A percentile compares a stretch with the other conserved stretches of the same genome.
These are phyloP conservation scores for Leptinotarsa undecemlineata DNA, from an alignment of 1,140 invertebrate genomes.

Conservation along the genomic window DNA sequence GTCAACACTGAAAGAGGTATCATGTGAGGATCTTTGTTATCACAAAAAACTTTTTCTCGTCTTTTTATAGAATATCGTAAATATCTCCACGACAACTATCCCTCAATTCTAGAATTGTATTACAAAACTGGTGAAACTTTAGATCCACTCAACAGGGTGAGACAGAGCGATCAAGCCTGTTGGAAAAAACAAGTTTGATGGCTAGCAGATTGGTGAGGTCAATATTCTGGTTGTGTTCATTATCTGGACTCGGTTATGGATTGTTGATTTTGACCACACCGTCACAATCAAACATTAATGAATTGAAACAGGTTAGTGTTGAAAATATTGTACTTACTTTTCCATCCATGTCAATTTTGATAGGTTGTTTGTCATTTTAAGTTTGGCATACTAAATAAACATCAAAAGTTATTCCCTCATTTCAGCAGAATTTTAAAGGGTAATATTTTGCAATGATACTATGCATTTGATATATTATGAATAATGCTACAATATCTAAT, in stretches of 20 bases:
- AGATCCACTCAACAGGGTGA: conserved; percentile 55
- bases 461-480: too few relatives aligned
- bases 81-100: conserved; percentile 64
- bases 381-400: too few relatives aligned
- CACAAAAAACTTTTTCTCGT: conserved; percentile 1
- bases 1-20: conserved; percentile 66
- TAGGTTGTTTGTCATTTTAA: too few relatives aligned
- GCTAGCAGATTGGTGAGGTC: conserved; percentile 58
- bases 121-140: conserved; percentile 64
- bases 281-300: conserved; percentile 49
- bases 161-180: conserved; percentile 58
- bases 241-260: conserved; percentile 61
- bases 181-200: conserved; percentile 60
- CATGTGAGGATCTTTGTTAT: conserved; percentile 19
- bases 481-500: too few relatives aligned
- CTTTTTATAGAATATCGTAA: conserved; percentile 61
- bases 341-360: too few relatives aligned
- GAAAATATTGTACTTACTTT: too few relatives aligned
- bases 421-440: too few relatives aligned
- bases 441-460: too few relatives aligned
- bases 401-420: too few relatives aligned
- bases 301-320: conserved; percentile 32
- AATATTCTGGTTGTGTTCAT: conserved; percentile 61
- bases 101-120: conserved; percentile 63
- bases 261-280: conserved; percentile 61